Evolutionary conservation across 2,113 vertebrate genomes (phyloP).

Genomic region (Carassius auratus): DNA sequence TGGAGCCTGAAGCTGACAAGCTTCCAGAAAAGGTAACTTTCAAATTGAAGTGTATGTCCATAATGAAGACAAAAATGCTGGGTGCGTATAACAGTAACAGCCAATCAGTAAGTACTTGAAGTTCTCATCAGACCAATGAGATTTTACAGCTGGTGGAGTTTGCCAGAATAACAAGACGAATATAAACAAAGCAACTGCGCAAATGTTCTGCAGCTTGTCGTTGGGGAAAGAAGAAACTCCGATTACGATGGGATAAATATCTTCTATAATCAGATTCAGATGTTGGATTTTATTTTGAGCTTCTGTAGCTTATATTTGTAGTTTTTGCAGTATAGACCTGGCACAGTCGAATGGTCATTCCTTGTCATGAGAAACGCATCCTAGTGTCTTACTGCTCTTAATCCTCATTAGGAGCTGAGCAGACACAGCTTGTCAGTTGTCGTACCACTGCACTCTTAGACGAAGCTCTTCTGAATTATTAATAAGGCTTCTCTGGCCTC

Average conservation of each 20-base stretch:
- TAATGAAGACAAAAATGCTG: not conserved
- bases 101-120: not conserved
- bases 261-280: too few species aligned
- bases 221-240: too few species aligned
- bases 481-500: too few species aligned
- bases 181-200: too few species aligned
- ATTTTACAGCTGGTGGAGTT: not conserved
- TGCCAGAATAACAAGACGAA: not conserved
- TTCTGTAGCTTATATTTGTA: not conserved
- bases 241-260: too few species aligned
- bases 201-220: too few species aligned
- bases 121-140: not conserved
- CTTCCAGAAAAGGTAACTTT: too few species aligned
- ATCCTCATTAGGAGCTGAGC: slow-evolving; percentile 64
- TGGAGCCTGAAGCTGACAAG: too few species aligned
- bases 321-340: slow-evolving; percentile 6
- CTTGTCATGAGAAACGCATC: slow-evolving; percentile 46
- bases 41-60: not conserved
- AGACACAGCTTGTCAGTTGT: slow-evolving; percentile 46
- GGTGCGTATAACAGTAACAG: not conserved
- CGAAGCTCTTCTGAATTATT: slow-evolving; percentile 59
- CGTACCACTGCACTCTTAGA: slow-evolving; percentile 42
- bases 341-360: slow-evolving; percentile 1
- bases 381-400: slow-evolving; percentile 53
- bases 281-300: not conserved